Base-by-base conservation (phyloP, 30 jellyfish, hydroid and myxozoan genomes). In the Pelagia noctiluca region DNA sequence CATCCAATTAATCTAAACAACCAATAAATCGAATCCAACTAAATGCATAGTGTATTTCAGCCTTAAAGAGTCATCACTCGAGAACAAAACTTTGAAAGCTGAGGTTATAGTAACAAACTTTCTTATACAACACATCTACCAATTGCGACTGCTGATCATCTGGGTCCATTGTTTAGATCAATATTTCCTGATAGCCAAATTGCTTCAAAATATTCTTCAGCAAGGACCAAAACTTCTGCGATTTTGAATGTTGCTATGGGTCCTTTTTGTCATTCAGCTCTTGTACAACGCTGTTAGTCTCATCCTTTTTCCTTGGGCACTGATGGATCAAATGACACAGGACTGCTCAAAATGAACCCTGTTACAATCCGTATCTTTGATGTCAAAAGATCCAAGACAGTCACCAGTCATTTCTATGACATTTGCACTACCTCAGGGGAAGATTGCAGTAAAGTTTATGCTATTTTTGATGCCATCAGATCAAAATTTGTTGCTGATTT, bases 271-370 rank as follows among this genome's bases (percentile, higher is more conserved):
- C 71, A 64, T 3, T 11, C 25, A 3, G 31, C 42, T 72, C 35
- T 70, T 47, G 96, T 69, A 10, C 32, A 63, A 32, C 78, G 65
- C 62, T 76, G 94, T 23, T 19, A 85, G 61, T n/a, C 78, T 30
- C 66, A 85, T 42, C 96, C 93, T 4, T 85, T 12, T 35, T 25
- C 87, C 10, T 19, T 88, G 36, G 97, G 92, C 35, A 82, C 89
- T 10, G 96, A 88, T 88, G 97, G 93, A 13, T 88, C 97, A 34
- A 70, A 68, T 87, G 96, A 87, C 89, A 77, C 96, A n/a, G 96
- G 96, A 13, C 11, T 87, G 4, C 82, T 61, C 13, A 65, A 87
- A 72, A 87, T 87, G 96, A 87, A 87, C 35, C 96, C 96, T 11
- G 83, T 87, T 42, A 34, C 85, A 13, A 36, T 81, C 84, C 70